Evolutionary conservation across 2,797 vertebrate genomes (phyloP).

Genomic region (Pseudopleuronectes americanus): DNA sequence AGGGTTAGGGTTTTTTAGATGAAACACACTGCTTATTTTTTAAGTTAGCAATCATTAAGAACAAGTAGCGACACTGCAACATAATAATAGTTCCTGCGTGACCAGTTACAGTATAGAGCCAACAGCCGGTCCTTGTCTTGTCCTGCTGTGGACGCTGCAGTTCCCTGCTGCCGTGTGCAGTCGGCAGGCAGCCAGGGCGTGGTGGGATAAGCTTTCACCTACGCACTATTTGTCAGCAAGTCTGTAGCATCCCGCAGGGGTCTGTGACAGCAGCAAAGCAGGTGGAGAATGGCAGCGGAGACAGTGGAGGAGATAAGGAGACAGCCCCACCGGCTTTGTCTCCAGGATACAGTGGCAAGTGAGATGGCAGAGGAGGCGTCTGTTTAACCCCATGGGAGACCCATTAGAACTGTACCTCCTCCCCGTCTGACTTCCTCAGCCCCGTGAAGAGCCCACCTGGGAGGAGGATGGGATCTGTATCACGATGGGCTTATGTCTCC

Average conservation of each 20-base stretch:
- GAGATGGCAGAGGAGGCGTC: conserved; percentile 47
- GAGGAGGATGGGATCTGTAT: conserved; percentile 52
- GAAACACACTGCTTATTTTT: too few species aligned
- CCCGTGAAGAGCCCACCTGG: conserved; percentile 68
- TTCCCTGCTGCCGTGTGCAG: conserved; percentile 45
- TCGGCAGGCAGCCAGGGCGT: conserved; percentile 38
- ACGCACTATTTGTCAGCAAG: conserved; percentile 68
- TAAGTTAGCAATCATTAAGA: too few species aligned
- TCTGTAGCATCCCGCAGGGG: conserved; percentile 50
- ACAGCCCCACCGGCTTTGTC: conserved; percentile 68
- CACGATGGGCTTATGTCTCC: not conserved
- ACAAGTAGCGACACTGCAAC: conserved; percentile 2
- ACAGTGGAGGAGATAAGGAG: conserved; percentile 2
- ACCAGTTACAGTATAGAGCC: conserved; percentile 13
- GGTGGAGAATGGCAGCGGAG: conserved; percentile 38
- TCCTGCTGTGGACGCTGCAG: conserved; percentile 42
- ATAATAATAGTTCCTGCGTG: conserved; percentile 7
- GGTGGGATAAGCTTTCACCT: conserved; percentile 68
- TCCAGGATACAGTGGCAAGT: conserved; percentile 75
- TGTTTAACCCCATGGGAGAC: conserved; percentile 61
- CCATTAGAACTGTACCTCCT: conserved; percentile 62
- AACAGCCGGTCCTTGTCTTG: conserved; percentile 9
- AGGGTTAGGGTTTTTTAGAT: too few species aligned
- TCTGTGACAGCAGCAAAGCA: conserved; percentile 47
- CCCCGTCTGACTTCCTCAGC: conserved; percentile 65